phyloP scores from a whole-genome alignment of 2,113 vertebrate species.

The Microtus richardsoni region DNA sequence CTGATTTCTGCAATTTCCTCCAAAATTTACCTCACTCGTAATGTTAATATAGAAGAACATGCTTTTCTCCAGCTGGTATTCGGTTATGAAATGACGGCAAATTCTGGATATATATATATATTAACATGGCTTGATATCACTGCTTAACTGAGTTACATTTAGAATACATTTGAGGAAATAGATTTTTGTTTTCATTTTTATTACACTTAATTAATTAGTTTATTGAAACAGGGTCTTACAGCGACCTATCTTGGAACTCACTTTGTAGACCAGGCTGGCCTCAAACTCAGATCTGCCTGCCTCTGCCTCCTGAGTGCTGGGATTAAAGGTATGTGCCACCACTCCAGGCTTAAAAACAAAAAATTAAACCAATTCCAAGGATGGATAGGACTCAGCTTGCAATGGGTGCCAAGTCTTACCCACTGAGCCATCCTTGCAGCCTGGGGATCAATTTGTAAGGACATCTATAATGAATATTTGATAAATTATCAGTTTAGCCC shows the following conservation, averaged over 20 bases:
- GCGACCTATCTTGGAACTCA: background rate
- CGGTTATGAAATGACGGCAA: background rate
- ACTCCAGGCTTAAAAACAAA: background rate
- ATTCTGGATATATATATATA: background rate
- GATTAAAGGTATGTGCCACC: background rate
- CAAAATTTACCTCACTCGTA: background rate
- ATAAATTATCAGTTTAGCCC: conserved; percentile 2
- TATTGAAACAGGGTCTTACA: background rate
- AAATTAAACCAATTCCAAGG: background rate
- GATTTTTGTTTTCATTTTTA: background rate
- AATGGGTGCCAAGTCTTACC: background rate
- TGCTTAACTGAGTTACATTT: background rate
- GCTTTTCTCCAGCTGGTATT: background rate
- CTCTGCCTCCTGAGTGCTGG: background rate
- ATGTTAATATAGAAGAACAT: background rate
- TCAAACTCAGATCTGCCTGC: background rate
- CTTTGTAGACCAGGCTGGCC: background rate
- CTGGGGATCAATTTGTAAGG: background rate
- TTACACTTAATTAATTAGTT: background rate
- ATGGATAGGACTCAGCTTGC: background rate
- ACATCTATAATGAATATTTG: conserved; percentile 25
- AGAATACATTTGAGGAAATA: background rate
- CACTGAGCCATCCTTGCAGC: background rate
- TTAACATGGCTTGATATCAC: background rate
- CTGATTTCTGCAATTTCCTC: background rate